These are phyloP conservation scores for Eudyptes chrysolophus DNA, from an alignment of 2,113 vertebrate genomes.

Conservation along the genomic window DNA sequence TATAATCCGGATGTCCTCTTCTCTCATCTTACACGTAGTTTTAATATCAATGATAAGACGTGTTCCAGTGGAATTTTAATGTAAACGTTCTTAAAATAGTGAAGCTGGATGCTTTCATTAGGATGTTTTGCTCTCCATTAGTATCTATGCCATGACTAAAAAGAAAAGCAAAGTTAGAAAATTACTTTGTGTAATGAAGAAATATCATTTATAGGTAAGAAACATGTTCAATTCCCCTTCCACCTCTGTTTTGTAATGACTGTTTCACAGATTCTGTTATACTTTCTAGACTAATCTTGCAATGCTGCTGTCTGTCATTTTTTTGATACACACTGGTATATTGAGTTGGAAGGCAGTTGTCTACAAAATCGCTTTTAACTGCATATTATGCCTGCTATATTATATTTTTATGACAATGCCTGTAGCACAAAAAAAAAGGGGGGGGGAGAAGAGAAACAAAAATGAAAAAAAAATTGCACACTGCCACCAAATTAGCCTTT, in stretches of 20 bases:
- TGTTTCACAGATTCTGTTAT: neutral
- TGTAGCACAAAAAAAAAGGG: neutral
- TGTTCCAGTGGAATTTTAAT: neutral
- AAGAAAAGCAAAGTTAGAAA: neutral
- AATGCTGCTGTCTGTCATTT: neutral
- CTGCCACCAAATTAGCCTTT: neutral
- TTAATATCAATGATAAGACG: neutral
- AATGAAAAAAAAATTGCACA: neutral
- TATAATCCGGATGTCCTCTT: neutral
- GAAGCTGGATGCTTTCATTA: neutral
- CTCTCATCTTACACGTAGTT: neutral
- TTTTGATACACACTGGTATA: neutral
- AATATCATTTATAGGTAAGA: neutral
- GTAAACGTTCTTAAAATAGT: neutral
- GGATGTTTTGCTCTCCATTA: neutral
- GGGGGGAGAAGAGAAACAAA: neutral
- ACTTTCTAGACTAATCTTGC: neutral
- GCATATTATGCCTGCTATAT: neutral
- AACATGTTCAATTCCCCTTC: neutral
- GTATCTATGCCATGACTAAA: neutral
- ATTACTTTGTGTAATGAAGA: neutral
- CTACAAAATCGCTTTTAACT: neutral
- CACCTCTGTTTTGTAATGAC: neutral
- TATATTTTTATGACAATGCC: neutral
- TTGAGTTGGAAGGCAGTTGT: constrained; percentile 11